Percentiles rank a stretch among this genome's conserved stretches.
Evolutionary conservation across 2,113 vertebrate genomes (phyloP).

Genomic region (Antennarius striatus): DNA sequence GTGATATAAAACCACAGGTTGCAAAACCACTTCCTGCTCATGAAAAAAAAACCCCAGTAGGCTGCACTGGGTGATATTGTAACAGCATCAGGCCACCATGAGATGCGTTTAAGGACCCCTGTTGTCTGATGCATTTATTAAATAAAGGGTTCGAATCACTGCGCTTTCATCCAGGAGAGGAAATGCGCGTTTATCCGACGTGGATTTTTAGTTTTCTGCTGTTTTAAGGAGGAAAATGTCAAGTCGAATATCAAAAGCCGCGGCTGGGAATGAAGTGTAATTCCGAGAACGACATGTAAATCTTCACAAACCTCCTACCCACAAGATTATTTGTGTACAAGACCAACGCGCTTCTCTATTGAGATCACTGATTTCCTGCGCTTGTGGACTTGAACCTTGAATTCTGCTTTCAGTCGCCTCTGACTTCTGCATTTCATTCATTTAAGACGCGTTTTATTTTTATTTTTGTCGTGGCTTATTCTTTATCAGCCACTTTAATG

Average conservation of each 20-base stretch:
- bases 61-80: constrained; percentile 63
- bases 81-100: neutral
- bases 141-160: too few species aligned
- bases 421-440: constrained; percentile 59
- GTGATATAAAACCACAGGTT: constrained; percentile 82
- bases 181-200: neutral
- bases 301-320: constrained; percentile 32
- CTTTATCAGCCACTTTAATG: too few species aligned
- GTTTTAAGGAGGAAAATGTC: neutral
- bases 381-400: constrained; percentile 68
- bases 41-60: constrained; percentile 65
- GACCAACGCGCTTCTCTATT: constrained; percentile 74
- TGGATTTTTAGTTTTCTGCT: neutral
- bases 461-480: neutral
- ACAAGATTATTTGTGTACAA: constrained; percentile 61
- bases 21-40: constrained; percentile 82
- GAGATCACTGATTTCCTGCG: constrained; percentile 78
- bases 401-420: constrained; percentile 72
- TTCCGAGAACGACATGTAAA: constrained; percentile 35
- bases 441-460: constrained; percentile 13
- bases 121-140: too few species aligned
- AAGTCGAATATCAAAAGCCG: neutral
- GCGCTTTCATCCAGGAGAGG: too few species aligned
- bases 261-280: neutral
- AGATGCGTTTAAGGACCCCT: neutral